Conservation (phyloP, 1,140 invertebrate species). For the Procambarus virginalis region DNA sequence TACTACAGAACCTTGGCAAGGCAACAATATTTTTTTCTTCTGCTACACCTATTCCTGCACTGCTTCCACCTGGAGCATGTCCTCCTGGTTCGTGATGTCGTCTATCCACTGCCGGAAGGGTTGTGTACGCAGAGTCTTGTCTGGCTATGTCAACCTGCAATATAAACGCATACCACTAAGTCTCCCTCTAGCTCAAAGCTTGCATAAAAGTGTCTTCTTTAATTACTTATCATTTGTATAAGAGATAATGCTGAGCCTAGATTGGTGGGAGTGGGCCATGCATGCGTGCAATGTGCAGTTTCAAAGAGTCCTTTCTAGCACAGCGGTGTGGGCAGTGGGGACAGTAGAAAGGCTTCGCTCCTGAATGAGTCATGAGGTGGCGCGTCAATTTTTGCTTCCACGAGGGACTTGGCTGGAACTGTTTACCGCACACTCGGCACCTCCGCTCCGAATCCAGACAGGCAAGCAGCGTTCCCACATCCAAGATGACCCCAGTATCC, state of each 20-base stretch:
- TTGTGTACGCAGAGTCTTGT: slow-evolving; percentile 45
- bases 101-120: slow-evolving; percentile 44
- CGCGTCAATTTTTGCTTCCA: slow-evolving; percentile 70
- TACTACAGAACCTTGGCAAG: slow-evolving; percentile 46
- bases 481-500: slow-evolving; percentile 54
- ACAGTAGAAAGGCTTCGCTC: slow-evolving; percentile 68
- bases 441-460: slow-evolving; percentile 66
- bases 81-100: slow-evolving; percentile 39
- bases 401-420: slow-evolving; percentile 69
- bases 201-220: slow-evolving; percentile 33
- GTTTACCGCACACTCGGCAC: slow-evolving; percentile 70
- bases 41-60: neutral
- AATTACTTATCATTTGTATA: slow-evolving; percentile 17
- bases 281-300: slow-evolving; percentile 64
- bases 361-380: slow-evolving; percentile 70
- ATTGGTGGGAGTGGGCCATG: slow-evolving; percentile 54
- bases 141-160: slow-evolving; percentile 63
- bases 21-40: slow-evolving; percentile 31
- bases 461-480: slow-evolving; percentile 58
- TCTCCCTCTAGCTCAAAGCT: slow-evolving; percentile 31
- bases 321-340: slow-evolving; percentile 66
- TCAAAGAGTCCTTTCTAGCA: slow-evolving; percentile 69
- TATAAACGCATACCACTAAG: slow-evolving; percentile 59
- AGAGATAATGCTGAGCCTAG: slow-evolving; percentile 23
- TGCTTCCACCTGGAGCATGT: slow-evolving; percentile 16